A percentile compares a stretch with the other conserved stretches of the same genome.
phyloP scores from a whole-genome alignment of 2,113 vertebrate genomes.

The human (Homo sapiens) region DNA sequence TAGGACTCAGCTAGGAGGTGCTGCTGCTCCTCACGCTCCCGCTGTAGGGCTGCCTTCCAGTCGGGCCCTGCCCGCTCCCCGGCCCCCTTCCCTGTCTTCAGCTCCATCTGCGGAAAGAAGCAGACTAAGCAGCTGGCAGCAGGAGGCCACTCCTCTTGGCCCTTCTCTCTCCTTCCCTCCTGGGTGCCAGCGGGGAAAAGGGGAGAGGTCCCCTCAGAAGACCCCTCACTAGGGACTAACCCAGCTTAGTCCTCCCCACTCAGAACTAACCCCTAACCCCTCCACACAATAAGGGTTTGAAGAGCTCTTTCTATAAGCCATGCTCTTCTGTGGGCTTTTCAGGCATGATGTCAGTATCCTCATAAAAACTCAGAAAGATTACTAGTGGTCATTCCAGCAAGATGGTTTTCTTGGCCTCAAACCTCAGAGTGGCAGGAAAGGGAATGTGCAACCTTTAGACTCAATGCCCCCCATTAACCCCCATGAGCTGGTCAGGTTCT shows the following conservation, averaged over 20 bases:
- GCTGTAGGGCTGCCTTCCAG: conserved; percentile 92
- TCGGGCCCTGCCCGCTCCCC: conserved; percentile 86
- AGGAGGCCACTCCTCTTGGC: not conserved
- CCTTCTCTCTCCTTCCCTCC: not conserved
- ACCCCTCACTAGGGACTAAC: not conserved
- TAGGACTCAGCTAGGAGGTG: conserved; percentile 97
- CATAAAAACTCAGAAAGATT: not conserved
- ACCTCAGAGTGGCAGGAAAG: not conserved
- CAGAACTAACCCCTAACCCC: not conserved
- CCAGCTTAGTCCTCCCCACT: not conserved
- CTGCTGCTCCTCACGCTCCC: conserved; percentile 96
- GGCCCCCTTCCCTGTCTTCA: conserved; percentile 89
- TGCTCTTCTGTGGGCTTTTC: not conserved
- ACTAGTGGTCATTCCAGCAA: not conserved
- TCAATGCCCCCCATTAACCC: not conserved
- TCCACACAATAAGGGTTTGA: not conserved
- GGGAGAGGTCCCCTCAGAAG: too few species aligned
- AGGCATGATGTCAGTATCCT: not conserved
- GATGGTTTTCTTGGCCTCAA: not conserved
- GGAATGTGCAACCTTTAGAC: not conserved
- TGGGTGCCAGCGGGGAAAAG: not conserved
- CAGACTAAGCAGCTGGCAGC: not conserved
- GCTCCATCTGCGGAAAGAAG: conserved; percentile 87
- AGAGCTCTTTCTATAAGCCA: not conserved
- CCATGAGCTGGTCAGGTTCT: not conserved